Conservation (phyloP, 2,113 vertebrate species). For the Garra rufa region DNA sequence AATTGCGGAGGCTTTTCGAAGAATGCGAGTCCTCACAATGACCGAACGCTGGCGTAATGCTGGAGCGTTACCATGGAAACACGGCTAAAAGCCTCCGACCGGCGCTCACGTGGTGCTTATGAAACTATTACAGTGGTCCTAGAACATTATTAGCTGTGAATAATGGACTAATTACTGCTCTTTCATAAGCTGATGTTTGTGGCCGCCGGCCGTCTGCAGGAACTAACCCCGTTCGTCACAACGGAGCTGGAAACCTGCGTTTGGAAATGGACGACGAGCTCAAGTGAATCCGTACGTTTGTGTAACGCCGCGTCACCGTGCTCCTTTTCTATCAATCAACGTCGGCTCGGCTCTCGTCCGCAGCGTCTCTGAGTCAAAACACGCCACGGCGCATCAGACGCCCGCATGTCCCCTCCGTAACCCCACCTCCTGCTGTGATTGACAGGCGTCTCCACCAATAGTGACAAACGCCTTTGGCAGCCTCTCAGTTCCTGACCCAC, state of each 20-base stretch:
- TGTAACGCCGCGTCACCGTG: background rate
- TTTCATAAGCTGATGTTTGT: background rate
- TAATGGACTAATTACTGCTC: conserved; percentile 5
- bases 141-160: conserved; percentile 2
- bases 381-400: conserved; percentile 9
- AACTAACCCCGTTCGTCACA: background rate
- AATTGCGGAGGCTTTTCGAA: background rate
- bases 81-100: background rate
- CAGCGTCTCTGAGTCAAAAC: conserved; percentile 23
- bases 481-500: background rate
- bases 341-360: conserved; percentile 9
- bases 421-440: conserved; percentile 27
- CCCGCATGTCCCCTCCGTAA: background rate
- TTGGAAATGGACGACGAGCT: background rate
- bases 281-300: background rate
- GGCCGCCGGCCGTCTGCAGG: background rate
- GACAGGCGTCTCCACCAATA: conserved; percentile 41
- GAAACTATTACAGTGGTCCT: background rate
- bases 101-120: background rate
- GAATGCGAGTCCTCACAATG: background rate
- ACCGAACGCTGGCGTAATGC: background rate
- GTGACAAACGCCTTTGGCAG: conserved; percentile 21
- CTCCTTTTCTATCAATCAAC: conserved; percentile 20
- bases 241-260: background rate
- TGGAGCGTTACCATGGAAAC: conserved; percentile 34